phyloP scores from a whole-genome alignment of 1,140 invertebrate species.

The Drosophila baimaii region DNA sequence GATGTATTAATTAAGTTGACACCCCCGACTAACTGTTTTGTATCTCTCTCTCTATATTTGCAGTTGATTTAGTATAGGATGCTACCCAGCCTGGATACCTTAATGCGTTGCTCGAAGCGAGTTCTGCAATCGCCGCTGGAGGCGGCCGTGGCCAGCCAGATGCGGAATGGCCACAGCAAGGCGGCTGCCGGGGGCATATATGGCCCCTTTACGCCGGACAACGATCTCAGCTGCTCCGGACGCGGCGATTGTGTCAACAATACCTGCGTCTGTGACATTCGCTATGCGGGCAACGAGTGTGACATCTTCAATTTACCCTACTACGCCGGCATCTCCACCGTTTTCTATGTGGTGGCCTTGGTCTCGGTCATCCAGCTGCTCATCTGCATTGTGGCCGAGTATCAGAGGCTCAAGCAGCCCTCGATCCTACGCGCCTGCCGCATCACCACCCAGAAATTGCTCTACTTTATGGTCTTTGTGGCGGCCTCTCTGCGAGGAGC shows the following conservation, averaged over 20 bases:
- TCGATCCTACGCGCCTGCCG: constrained; percentile 91
- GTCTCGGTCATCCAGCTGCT: constrained; percentile 94
- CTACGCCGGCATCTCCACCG: constrained; percentile 89
- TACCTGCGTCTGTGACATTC: constrained; percentile 95
- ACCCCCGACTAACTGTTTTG: constrained; percentile 1
- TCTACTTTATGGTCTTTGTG: constrained; percentile 95
- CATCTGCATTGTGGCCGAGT: constrained; percentile 93
- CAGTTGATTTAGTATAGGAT: constrained; percentile 79
- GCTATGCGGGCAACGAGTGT: constrained; percentile 87
- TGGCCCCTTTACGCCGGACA: constrained; percentile 67
- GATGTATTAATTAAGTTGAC: constrained; percentile 59
- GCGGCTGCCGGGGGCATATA: constrained; percentile 51
- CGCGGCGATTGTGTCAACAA: constrained; percentile 96
- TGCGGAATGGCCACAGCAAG: constrained; percentile 69
- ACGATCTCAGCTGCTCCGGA: constrained; percentile 85
- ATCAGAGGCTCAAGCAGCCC: constrained; percentile 92
- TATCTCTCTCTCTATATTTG: constrained; percentile 53
- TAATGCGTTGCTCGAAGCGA: constrained; percentile 84
- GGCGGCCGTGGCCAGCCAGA: constrained; percentile 48
- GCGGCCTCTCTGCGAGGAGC: constrained; percentile 93
- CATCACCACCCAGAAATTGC: constrained; percentile 95
- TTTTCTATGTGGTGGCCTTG: constrained; percentile 93
- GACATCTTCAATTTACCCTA: constrained; percentile 87
- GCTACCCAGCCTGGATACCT: constrained; percentile 79
- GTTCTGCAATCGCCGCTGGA: constrained; percentile 74